Evolutionary conservation across 2,888 invertebrate genomes (phyloP), one percentile per base, ranked within the genome.

Genomic region (Drosophila quinaria): DNA sequence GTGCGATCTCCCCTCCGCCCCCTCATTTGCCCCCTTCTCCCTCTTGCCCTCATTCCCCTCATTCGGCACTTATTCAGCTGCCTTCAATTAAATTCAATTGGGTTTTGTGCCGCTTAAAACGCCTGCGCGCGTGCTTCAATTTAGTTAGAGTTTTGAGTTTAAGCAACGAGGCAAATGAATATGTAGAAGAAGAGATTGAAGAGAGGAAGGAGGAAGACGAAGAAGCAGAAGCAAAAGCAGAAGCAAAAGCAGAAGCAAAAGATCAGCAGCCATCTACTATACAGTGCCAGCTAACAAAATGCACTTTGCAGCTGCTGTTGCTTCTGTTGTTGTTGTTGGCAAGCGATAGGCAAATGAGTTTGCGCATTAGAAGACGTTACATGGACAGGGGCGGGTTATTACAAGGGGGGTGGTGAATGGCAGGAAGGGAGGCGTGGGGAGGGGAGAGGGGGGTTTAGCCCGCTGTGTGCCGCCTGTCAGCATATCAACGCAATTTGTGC

Each of bases 401-500:
- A 2, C 29, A 37, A 37, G 35, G 35, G 35, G 13, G 35, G 10
- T 29, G 8, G 37, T 1, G 9, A 10, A 8, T 17, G 15, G 8
- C 1, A 33, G 25, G 8, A 5, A 31, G 3, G 15, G 19, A 15
- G 33, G 50, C 46, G 17, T 39, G 19, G 17, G 54, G 1, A 10
- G 44, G 37, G 33, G 19, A 15, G 54, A 1, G 9, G 44, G 37
- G 33, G 17, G 29, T 22, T 17, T 52, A 59, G 62, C 65, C 56
- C 70, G 84, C 85, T 80, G 84, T 81, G 86, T 78, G 87, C 86
- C 74, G 79, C 61, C 84, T 87, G 87, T 87, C 87, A 87, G 82
- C 87, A 62, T 87, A 87, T 87, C 86, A 86, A 82, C 86, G 84
- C 87, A 87, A 87, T 87, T 87, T 87, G 86, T 86, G 88, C 87